A percentile compares a stretch with the other conserved stretches of the same genome.
Conservation (phyloP, 2,888 invertebrate species). For the Carabus problematicus region DNA sequence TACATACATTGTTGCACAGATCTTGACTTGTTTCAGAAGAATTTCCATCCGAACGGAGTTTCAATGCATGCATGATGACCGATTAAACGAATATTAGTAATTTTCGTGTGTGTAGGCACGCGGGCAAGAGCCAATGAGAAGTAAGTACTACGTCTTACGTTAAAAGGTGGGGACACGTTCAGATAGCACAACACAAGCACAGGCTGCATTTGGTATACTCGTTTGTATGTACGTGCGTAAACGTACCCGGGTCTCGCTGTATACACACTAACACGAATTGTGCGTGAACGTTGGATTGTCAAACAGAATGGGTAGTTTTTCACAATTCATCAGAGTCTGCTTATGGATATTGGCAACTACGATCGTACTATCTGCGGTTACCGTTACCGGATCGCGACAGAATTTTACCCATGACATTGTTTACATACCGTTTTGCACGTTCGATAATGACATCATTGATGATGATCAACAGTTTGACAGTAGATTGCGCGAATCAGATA, state of each 20-base stretch:
- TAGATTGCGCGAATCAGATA: constrained; percentile 52
- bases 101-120: constrained; percentile 34
- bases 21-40: background rate
- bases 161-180: constrained; percentile 14
- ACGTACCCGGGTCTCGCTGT: background rate
- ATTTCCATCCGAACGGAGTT: constrained; percentile 6
- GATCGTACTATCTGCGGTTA: constrained; percentile 6
- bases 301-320: background rate
- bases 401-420: constrained; percentile 38
- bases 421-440: constrained; percentile 55
- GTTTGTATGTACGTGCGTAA: too few species aligned
- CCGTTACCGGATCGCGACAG: constrained; percentile 35
- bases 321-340: constrained; percentile 3
- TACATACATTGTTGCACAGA: too few species aligned
- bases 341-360: background rate
- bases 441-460: constrained; percentile 54
- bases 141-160: constrained; percentile 1
- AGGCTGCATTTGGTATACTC: background rate
- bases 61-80: constrained; percentile 17
- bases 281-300: background rate
- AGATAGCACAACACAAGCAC: too few species aligned
- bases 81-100: constrained; percentile 20
- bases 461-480: constrained; percentile 52
- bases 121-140: constrained; percentile 23
- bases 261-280: background rate